Evolutionary conservation across 2,888 invertebrate species (phyloP).

Genomic region (Neoascia interrupta): DNA sequence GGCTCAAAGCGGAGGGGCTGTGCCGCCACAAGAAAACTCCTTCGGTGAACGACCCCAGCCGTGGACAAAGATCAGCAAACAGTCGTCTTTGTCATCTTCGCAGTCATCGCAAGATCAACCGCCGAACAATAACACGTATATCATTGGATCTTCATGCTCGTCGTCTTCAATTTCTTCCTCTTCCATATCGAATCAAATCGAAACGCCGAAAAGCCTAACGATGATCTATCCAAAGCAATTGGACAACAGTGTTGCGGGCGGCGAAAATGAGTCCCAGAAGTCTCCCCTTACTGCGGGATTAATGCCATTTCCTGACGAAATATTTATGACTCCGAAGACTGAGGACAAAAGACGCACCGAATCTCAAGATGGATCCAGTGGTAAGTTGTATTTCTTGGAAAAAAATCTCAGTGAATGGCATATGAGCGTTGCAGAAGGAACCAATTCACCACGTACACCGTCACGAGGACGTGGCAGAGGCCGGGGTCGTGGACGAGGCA

Average conservation of each 20-base stretch:
- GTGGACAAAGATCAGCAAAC: constrained; percentile 28
- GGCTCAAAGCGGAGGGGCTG: constrained; percentile 70
- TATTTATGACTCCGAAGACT: constrained; percentile 62
- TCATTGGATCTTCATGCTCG: constrained; percentile 47
- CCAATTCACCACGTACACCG: constrained; percentile 40
- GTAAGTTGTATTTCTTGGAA: constrained; percentile 11
- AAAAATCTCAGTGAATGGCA: too few species aligned
- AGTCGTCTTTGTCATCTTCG: constrained; percentile 54
- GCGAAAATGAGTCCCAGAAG: constrained; percentile 7
- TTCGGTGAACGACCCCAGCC: constrained; percentile 40
- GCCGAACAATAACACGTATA: constrained; percentile 39
- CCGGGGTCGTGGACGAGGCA: constrained; percentile 74
- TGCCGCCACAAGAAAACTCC: constrained; percentile 30
- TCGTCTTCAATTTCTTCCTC: constrained; percentile 54
- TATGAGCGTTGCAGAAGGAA: constrained; percentile 36
- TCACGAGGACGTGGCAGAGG: constrained; percentile 73
- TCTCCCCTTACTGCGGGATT: constrained; percentile 4
- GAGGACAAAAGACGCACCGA: constrained; percentile 48
- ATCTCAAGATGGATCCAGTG: constrained; percentile 57
- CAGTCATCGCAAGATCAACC: constrained; percentile 45
- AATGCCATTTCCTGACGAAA: constrained; percentile 46
- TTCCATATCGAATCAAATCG: constrained; percentile 46
- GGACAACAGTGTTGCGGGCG: not conserved
- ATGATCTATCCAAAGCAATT: constrained; percentile 4
- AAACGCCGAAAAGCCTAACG: constrained; percentile 6